Evolutionary conservation across 64 coral and sea anemone species (phyloP).

Genomic region (Hydrozoanthus tunicans): DNA sequence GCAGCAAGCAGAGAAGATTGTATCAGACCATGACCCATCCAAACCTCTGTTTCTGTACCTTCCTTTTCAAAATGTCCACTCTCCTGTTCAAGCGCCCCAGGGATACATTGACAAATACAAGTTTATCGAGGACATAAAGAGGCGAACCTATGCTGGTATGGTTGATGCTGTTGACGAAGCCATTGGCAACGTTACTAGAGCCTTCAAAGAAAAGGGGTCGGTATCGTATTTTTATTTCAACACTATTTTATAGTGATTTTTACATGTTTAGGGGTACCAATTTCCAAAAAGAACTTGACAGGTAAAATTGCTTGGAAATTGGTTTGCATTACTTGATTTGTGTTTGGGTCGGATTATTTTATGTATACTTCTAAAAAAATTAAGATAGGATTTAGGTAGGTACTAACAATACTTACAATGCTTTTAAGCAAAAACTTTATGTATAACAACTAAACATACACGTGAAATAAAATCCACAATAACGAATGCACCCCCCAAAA

Average conservation of each 20-base stretch:
- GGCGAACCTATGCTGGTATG: slow-evolving; percentile 84
- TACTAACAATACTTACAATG: too few relatives aligned
- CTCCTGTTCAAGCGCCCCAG: slow-evolving; percentile 77
- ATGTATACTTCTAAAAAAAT: too few relatives aligned
- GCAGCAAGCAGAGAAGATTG: slow-evolving; percentile 66
- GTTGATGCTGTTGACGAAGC: slow-evolving; percentile 84
- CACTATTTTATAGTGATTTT: neutral
- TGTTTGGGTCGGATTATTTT: too few relatives aligned
- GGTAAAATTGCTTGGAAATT: neutral
- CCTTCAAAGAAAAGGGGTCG: slow-evolving; percentile 72
- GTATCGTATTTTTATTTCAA: too few relatives aligned
- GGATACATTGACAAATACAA: neutral
- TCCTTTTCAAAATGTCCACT: slow-evolving; percentile 83
- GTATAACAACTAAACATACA: too few relatives aligned
- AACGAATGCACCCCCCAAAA: too few relatives aligned
- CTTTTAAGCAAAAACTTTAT: too few relatives aligned
- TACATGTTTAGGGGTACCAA: too few relatives aligned
- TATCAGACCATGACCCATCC: slow-evolving; percentile 57
- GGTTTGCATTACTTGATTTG: neutral
- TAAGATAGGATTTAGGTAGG: too few relatives aligned
- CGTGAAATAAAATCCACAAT: too few relatives aligned
- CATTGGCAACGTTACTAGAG: slow-evolving; percentile 73
- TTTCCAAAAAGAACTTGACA: too few relatives aligned
- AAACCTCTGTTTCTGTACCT: slow-evolving; percentile 81
- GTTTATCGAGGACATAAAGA: slow-evolving; percentile 52